Percentiles rank a stretch among this genome's conserved stretches.
Conservation (phyloP, 2,113 vertebrate species). For the Xiphophorus hellerii region DNA sequence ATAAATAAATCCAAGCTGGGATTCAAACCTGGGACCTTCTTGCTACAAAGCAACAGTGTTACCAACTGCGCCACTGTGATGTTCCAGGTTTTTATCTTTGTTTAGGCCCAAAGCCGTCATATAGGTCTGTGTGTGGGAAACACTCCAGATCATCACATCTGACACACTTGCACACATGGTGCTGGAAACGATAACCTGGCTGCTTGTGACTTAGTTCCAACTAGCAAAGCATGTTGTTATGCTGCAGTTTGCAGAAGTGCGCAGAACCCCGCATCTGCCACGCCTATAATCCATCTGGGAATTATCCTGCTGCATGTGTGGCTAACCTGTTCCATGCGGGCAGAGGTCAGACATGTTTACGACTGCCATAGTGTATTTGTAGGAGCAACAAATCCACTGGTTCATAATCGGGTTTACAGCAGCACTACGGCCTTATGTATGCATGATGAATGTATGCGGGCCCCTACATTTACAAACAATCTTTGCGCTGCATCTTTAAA, state of each 20-base stretch:
- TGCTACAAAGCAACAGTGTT: not conserved
- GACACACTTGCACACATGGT: conserved; percentile 37
- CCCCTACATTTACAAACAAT: conserved; percentile 34
- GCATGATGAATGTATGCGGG: no score
- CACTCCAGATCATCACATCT: conserved; percentile 54
- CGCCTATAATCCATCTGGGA: conserved; percentile 26
- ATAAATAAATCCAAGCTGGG: no score
- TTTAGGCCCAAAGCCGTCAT: conserved; percentile 22
- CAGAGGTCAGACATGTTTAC: conserved; percentile 40
- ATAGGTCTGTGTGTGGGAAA: conserved; percentile 28
- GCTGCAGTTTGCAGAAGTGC: conserved; percentile 31
- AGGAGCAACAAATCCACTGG: not conserved
- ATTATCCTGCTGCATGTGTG: not conserved
- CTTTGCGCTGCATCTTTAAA: conserved; percentile 24
- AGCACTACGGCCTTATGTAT: not conserved
- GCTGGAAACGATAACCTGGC: conserved; percentile 31
- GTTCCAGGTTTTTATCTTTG: not conserved
- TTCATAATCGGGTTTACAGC: conserved; percentile 23
- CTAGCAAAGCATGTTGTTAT: conserved; percentile 27
- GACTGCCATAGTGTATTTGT: not conserved
- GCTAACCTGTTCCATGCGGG: conserved; percentile 3
- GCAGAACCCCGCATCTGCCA: not conserved
- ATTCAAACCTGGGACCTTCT: no score
- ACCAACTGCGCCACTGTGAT: not conserved
- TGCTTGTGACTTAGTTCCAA: conserved; percentile 45